These are phyloP conservation scores for Zophobas morio DNA, from an alignment of 1,140 invertebrate species.

Conservation along the genomic window DNA sequence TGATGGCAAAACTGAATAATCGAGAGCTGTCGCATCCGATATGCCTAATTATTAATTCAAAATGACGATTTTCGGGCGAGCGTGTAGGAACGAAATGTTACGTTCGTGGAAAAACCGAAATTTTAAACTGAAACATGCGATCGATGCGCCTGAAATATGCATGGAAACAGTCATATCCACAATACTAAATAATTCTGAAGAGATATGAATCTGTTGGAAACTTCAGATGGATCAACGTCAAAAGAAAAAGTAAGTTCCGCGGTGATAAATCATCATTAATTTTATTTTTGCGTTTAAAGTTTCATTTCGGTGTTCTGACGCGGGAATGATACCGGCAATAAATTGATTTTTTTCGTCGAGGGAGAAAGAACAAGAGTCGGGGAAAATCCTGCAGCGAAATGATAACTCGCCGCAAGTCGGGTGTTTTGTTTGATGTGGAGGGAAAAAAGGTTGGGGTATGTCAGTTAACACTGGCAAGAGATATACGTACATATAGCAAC, in stretches of 20 bases:
- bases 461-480: too few relatives aligned
- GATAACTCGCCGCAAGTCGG: too few relatives aligned
- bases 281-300: conserved; percentile 37
- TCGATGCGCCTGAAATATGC: conserved; percentile 19
- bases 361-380: too few relatives aligned
- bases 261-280: conserved; percentile 42
- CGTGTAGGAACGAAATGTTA: background rate
- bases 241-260: conserved; percentile 29
- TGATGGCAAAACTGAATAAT: conserved; percentile 22
- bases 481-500: too few relatives aligned
- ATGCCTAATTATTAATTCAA: conserved; percentile 15
- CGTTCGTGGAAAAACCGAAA: background rate
- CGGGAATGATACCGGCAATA: background rate
- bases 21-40: conserved; percentile 11
- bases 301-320: conserved; percentile 8
- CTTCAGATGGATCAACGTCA: conserved; percentile 28
- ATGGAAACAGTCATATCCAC: conserved; percentile 32
- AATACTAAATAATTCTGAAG: conserved; percentile 25
- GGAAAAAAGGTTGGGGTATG: too few relatives aligned
- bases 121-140: conserved; percentile 10
- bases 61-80: conserved; percentile 21
- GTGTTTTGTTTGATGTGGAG: too few relatives aligned
- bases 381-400: too few relatives aligned
- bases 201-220: conserved; percentile 29
- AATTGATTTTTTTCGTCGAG: too few relatives aligned